Evolutionary conservation across 2,113 vertebrate species (phyloP).

Genomic region (Heterotis niloticus): DNA sequence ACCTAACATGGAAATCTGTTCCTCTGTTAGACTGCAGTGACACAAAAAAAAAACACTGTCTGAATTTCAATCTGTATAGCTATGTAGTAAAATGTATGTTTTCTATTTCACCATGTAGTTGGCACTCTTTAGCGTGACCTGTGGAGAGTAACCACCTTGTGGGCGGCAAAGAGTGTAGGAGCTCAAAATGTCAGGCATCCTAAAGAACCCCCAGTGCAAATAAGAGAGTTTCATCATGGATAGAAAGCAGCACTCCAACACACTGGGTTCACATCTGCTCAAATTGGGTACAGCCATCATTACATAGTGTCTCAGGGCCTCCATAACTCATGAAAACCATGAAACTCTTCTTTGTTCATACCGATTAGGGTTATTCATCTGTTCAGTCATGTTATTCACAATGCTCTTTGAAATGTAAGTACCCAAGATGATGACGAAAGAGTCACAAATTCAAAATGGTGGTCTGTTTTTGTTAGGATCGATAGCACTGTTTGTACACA

Average conservation of each 20-base stretch:
- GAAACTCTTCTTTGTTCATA: too few species aligned
- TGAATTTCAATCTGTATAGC: too few species aligned
- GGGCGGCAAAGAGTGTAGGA: not conserved
- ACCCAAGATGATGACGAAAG: not conserved
- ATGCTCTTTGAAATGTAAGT: not conserved
- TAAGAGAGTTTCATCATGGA: not conserved
- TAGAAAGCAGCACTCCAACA: not conserved
- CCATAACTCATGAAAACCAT: too few species aligned
- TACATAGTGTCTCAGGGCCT: not conserved
- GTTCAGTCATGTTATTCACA: not conserved
- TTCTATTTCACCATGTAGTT: not conserved
- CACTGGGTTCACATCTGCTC: not conserved
- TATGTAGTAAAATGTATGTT: too few species aligned
- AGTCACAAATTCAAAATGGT: not conserved
- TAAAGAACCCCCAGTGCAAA: not conserved
- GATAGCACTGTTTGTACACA: not conserved
- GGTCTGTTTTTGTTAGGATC: not conserved
- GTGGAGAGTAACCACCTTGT: not conserved
- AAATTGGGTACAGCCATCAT: not conserved
- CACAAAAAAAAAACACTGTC: too few species aligned
- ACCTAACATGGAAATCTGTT: not conserved
- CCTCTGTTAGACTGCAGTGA: not conserved
- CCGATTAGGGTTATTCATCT: not conserved
- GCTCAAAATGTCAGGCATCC: not conserved
- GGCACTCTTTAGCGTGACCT: not conserved